phyloP scores from a whole-genome alignment of 2,888 invertebrate genomes.

The Oscheius onirici region DNA sequence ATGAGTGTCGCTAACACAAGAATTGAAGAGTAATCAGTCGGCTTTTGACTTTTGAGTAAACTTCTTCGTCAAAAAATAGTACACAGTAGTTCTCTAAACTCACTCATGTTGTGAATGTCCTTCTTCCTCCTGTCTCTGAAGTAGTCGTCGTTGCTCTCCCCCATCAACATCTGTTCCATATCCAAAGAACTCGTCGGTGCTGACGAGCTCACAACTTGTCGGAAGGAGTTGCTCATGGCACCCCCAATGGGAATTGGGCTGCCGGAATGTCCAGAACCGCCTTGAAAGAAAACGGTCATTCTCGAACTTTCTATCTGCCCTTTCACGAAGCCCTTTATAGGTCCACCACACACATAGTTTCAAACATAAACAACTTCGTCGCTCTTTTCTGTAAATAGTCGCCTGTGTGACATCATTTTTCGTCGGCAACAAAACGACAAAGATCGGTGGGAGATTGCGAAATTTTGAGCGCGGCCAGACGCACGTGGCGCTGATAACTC shows the following conservation, averaged over 20 bases:
- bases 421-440: slow-evolving; percentile 9
- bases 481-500: no score
- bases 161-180: slow-evolving; percentile 62
- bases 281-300: slow-evolving; percentile 29
- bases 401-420: slow-evolving; percentile 14
- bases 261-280: slow-evolving; percentile 61
- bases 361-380: slow-evolving; percentile 14
- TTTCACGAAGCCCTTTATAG: slow-evolving; percentile 1
- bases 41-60: no score
- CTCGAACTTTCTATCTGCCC: background rate
- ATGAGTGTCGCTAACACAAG: no score
- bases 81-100: no score
- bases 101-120: slow-evolving; percentile 72
- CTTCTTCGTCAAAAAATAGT: no score
- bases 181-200: slow-evolving; percentile 68
- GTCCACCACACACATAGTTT: background rate
- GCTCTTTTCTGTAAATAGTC: slow-evolving; percentile 16
- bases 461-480: no score
- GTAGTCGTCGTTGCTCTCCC: slow-evolving; percentile 56
- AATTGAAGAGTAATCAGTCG: no score
- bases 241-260: slow-evolving; percentile 58
- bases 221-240: slow-evolving; percentile 42
- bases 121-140: slow-evolving; percentile 71
- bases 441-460: background rate
- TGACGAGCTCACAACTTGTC: slow-evolving; percentile 66